phyloP scores from a whole-genome alignment of 2,888 invertebrate species.

The Andrena bucephala region DNA sequence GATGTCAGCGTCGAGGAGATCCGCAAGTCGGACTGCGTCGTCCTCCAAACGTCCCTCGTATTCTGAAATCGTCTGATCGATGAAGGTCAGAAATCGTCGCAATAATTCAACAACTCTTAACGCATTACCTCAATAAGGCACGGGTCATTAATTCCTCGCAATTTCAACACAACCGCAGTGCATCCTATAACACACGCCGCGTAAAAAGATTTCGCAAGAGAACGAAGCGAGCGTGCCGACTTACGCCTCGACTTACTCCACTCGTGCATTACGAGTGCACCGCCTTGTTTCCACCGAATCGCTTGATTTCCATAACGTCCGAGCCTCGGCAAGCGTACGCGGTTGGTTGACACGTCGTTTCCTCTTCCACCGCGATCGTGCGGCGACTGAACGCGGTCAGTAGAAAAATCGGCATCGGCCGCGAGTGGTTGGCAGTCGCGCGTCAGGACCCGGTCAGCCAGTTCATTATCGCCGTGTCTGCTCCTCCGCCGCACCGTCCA shows the following conservation, averaged over 20 bases:
- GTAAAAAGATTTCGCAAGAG: too few relatives aligned
- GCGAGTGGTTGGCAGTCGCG: constrained; percentile 11
- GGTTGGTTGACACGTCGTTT: not conserved
- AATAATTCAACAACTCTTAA: too few relatives aligned
- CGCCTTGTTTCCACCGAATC: not conserved
- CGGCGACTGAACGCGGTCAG: constrained; percentile 18
- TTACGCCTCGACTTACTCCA: too few relatives aligned
- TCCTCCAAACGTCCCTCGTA: not conserved
- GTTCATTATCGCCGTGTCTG: not conserved
- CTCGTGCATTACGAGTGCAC: not conserved
- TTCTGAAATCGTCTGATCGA: not conserved
- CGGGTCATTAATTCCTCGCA: too few relatives aligned
- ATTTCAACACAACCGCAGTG: too few relatives aligned
- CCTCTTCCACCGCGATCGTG: not conserved
- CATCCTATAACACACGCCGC: too few relatives aligned
- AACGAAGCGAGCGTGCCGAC: too few relatives aligned
- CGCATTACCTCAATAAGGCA: too few relatives aligned
- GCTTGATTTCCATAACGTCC: constrained; percentile 1
- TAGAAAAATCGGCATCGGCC: constrained; percentile 46
- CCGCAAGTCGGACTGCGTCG: not conserved
- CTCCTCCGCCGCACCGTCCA: not conserved
- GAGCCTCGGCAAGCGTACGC: not conserved
- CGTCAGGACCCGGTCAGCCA: not conserved
- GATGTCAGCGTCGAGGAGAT: not conserved
- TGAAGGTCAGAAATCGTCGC: not conserved